Conservation (phyloP, 2,888 invertebrate genomes). For the Sarcophaga subvicina region DNA sequence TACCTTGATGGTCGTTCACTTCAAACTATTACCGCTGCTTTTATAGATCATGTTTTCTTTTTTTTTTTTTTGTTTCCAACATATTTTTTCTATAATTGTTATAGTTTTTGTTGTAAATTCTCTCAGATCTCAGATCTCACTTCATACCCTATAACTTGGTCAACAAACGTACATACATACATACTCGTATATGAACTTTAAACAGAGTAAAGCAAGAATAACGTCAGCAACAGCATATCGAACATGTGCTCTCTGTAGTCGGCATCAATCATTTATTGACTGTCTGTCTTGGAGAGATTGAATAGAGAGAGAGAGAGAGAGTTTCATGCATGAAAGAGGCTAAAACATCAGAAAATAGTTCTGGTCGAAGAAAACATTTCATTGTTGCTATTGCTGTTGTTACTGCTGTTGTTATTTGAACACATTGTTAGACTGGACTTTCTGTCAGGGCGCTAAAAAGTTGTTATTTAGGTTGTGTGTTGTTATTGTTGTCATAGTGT, state of each 20-base stretch:
- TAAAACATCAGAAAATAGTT: constrained; percentile 18
- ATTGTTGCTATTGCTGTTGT: too few species aligned
- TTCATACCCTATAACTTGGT: constrained; percentile 34
- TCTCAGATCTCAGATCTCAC: constrained; percentile 49
- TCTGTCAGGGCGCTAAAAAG: constrained; percentile 53
- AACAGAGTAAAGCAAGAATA: constrained; percentile 18
- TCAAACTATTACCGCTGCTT: constrained; percentile 67
- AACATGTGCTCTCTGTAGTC: constrained; percentile 5
- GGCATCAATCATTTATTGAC: constrained; percentile 18
- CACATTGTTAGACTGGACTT: constrained; percentile 13
- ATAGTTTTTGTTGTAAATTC: constrained; percentile 30
- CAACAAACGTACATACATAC: constrained; percentile 19
- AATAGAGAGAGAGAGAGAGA: background rate
- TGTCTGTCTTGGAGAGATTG: constrained; percentile 44
- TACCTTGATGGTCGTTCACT: constrained; percentile 70
- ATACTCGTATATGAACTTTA: background rate
- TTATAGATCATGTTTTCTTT: constrained; percentile 55
- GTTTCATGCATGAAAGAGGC: background rate
- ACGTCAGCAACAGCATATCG: background rate
- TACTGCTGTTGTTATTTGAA: background rate
- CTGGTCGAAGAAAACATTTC: constrained; percentile 1
- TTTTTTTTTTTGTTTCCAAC: background rate
- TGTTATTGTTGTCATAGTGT: background rate
- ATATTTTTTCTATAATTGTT: too few species aligned
- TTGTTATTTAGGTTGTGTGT: constrained; percentile 22